Evolutionary conservation across 2,113 vertebrate species (phyloP).

Genomic region (Aldabrachelys gigantea): DNA sequence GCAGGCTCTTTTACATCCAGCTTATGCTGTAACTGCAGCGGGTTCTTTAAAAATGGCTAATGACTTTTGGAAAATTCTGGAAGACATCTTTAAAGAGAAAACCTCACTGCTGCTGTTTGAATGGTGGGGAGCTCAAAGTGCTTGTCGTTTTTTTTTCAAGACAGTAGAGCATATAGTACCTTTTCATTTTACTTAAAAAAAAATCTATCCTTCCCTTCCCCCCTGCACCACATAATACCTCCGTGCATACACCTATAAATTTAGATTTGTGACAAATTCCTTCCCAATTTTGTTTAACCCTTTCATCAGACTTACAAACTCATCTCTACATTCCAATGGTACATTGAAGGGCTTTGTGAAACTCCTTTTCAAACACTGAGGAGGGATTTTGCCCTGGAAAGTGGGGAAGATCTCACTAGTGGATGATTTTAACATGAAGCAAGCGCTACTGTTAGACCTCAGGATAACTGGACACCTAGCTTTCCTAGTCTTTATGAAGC

Average conservation of each 20-base stretch:
- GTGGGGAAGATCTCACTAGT: neutral
- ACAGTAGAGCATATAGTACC: neutral
- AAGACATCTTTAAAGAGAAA: neutral
- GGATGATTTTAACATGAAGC: neutral
- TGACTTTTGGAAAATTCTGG: neutral
- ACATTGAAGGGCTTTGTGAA: neutral
- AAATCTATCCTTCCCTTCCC: neutral
- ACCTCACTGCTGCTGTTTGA: neutral
- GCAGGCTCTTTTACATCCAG: neutral
- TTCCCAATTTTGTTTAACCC: neutral
- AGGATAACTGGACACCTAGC: neutral
- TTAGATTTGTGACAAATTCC: neutral
- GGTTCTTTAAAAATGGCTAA: neutral
- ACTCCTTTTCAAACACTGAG: neutral
- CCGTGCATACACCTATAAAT: rapidly evolving
- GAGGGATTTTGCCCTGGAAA: neutral
- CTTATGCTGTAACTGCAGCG: neutral
- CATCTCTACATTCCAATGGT: neutral
- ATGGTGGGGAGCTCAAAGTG: neutral
- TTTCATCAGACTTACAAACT: neutral
- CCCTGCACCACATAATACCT: neutral
- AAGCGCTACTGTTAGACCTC: no score
- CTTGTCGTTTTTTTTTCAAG: neutral
- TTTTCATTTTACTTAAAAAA: neutral
- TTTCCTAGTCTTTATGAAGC: neutral